Evolutionary conservation across 1,140 invertebrate species (phyloP), one percentile per base, ranked within the genome.

Genomic region (Andricus grossulariae): DNA sequence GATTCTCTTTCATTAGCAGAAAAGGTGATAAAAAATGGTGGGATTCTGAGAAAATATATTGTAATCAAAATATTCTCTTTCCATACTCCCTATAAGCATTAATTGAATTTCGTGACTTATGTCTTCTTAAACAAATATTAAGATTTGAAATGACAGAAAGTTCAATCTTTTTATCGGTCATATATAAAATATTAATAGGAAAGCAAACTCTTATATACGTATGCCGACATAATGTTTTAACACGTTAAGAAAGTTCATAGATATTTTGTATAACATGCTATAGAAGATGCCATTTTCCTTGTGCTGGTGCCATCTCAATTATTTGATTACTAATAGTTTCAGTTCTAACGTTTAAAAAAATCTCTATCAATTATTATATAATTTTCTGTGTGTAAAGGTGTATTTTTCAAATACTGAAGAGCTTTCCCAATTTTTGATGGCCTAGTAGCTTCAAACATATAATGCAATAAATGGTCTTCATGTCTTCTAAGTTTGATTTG

Each of bases 401-500:
- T 80, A 60, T 51, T 50, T 13, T 52, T 74, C 55, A 82, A 76
- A 77, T 80, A 80, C 18, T 78, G n/a, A 50, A 80, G 52, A 19
- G 81, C 81, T 66, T 80, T 32, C 39, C 76, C 76, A 50, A 82
- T 60, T 39, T 73, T 76, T 45, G 16, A 25, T 15, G 79, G 76
- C 71, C 50, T 39, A 50, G 79, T 76, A 8, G 77, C 77, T 57
- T 80, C 75, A 57, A 66, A 77, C 79, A 83, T 83, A 66, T 79
- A 80, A 77, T 76, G 18, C 25, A 73, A 74, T 75, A 70, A 60
- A 73, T 83, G 74, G 49, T 76, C 45, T 13, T 77, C 32, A 71
- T 83, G 78, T 52, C 79, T 71, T 57, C 78, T 80, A 10, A 83
- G 54, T 71, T 79, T 76, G n/a, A 83, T 75, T 78, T 83, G 78